Evolutionary conservation across 2,797 vertebrate species (phyloP), one percentile per base, ranked within the genome.

Genomic region (Lophius americanus): DNA sequence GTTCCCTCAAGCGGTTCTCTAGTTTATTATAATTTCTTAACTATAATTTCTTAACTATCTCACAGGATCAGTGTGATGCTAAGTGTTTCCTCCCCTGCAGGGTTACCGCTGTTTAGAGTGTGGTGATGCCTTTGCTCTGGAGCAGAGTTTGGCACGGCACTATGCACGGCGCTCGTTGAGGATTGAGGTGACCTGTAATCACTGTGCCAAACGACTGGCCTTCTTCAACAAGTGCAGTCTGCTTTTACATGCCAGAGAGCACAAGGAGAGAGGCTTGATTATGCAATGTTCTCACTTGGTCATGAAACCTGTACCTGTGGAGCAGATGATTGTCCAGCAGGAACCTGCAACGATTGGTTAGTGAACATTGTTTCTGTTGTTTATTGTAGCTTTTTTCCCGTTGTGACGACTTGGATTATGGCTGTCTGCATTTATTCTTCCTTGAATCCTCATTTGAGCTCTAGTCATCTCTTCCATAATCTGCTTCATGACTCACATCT

Each of bases 171-270:
- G 97, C 43, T 98, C 97, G 36, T 94, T 99, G 91, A 93, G 96
- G 65, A 98, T 99, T 0, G 98, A 99, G 86, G 98, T 99, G 61
- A 99, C 98, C 35, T 99, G 98, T 84, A 99, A 97, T 84, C 98
- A 98, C 89, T 99, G 98, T 47, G 92, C 94, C 84, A 96, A 96
- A 58, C 95, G 97, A 9, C 82, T 99, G 57, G 95, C 96, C 60
- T 99, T 99, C 92, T 99, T 97, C 88, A 99, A 99, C 94, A 99
- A 99, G 87, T 99, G 98, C 91, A 98, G 98, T 76, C 85, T 99
- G 57, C 94, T 99, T 0, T 85, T 98, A 37, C 98, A 99, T 0
- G 98, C 98, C 6, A 94, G 98, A 0, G 97, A 99, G 86, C 98
- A 99, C 93, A 99, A 99, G 91, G 98, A 99, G 86, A 95, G 90